Conservation (phyloP, 1,140 invertebrate species). For the Marisa cornuarietis region DNA sequence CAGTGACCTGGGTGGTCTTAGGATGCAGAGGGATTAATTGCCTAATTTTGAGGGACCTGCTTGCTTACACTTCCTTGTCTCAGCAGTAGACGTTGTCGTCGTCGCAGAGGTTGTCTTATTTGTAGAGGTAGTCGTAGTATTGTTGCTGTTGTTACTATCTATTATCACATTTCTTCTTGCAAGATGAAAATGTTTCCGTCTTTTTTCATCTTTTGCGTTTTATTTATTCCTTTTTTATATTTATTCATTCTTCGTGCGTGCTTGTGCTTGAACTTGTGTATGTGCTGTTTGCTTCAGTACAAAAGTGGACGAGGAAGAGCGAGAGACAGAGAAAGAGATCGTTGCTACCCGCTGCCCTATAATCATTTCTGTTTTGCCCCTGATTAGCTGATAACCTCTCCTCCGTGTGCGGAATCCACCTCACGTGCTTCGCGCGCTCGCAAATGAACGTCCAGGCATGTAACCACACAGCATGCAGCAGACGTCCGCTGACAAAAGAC, state of each 20-base stretch:
- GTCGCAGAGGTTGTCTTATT: too few species aligned
- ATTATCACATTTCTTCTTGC: background rate
- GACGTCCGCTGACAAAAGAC: background rate
- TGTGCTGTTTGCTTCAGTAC: background rate
- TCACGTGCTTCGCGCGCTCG: background rate
- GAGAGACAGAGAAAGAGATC: background rate
- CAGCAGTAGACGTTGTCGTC: background rate
- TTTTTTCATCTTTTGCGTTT: background rate
- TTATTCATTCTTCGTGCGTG: background rate
- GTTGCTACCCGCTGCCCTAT: background rate
- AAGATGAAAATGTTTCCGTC: background rate
- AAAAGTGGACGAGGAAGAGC: background rate
- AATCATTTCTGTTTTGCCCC: background rate
- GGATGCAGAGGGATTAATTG: background rate
- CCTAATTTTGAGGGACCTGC: background rate
- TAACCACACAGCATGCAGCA: background rate
- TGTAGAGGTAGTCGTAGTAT: background rate
- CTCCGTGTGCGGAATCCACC: background rate
- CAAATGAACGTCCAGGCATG: conserved; percentile 15
- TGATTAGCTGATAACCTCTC: conserved; percentile 13
- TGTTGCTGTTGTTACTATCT: background rate
- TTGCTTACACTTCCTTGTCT: background rate
- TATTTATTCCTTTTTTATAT: background rate
- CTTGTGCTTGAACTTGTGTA: background rate
- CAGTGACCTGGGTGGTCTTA: background rate